Evolutionary conservation across 2,888 invertebrate genomes (phyloP), one percentile per base, ranked within the genome.

Genomic region (Ditula angustiorana): DNA sequence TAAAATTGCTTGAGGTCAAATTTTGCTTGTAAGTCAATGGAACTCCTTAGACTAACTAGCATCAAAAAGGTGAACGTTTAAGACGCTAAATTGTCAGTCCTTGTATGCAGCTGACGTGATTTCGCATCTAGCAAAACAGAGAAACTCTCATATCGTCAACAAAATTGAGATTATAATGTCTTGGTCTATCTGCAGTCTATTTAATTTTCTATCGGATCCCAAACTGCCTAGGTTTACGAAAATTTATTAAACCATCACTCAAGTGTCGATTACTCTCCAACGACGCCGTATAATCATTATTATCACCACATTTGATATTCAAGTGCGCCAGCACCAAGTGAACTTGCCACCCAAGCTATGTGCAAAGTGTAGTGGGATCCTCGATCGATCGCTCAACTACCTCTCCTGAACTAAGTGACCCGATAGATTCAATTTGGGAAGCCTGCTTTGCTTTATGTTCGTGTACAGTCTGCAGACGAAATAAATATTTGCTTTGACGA

Each of bases 391-490:
- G 67, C 67, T 68, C 65, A 57, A 62, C 63, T 57, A 35, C 66
- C 64, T 66, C 68, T 70, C 58, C 61, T 49, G 66, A 63, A 61
- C 61, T 56, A 67, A 72, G 72, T 71, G 70, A 69, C 66, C 68
- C 66, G 71, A 69, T 72, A 72, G 71, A 74, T 71, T 68, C 68
- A 71, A 73, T 73, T 72, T 69, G 52, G 64, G 66, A 61, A 68
- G 67, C 66, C 66, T 53, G 71, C 71, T 71, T 70, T 69, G 73
- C 57, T 63, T 63, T 53, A 58, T 58, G 35, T 53, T 28, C 26
- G 63, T n/a, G n/a, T 35, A 57, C 52, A 35, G 58, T 44, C 44
- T 46, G 24, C 52, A 44, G 30, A 21, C 57, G n/a, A 50, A 53
- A 44, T 24, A 52, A 58, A 58, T 13, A 11, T 23, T 35, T 21